A percentile compares a stretch with the other conserved stretches of the same genome.
Evolutionary conservation across 1,140 invertebrate species (phyloP).

Genomic region (Drosophila lacteicornis): DNA sequence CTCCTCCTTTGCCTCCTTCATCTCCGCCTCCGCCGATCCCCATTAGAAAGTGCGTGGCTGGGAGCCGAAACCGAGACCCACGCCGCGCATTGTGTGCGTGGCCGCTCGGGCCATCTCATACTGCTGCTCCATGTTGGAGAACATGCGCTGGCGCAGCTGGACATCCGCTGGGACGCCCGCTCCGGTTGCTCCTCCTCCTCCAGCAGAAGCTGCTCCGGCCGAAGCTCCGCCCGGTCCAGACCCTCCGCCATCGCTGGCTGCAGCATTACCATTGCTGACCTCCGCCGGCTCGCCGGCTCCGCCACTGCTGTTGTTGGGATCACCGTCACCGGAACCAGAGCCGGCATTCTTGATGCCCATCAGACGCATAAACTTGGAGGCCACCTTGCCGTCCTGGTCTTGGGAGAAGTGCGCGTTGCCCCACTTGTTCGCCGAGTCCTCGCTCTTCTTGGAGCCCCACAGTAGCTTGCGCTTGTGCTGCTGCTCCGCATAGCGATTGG

Average conservation of each 20-base stretch:
- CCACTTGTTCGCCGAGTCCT: slow-evolving; percentile 89
- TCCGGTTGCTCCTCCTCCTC: slow-evolving; percentile 24
- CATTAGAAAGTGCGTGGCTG: slow-evolving; percentile 74
- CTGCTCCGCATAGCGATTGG: slow-evolving; percentile 93
- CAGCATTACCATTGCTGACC: slow-evolving; percentile 39
- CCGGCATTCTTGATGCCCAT: slow-evolving; percentile 93
- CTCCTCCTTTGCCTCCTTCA: slow-evolving; percentile 2
- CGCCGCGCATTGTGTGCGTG: slow-evolving; percentile 96
- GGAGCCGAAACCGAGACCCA: slow-evolving; percentile 92
- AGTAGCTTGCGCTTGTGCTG: slow-evolving; percentile 94
- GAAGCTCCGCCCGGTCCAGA: slow-evolving; percentile 30
- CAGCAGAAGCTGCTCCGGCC: neutral
- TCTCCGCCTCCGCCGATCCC: neutral
- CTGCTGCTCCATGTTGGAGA: slow-evolving; percentile 95
- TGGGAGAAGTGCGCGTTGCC: slow-evolving; percentile 93
- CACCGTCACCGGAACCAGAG: slow-evolving; percentile 4
- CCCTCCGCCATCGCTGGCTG: neutral
- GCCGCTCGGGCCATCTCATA: slow-evolving; percentile 97
- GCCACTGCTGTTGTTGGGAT: slow-evolving; percentile 13
- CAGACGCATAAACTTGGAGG: slow-evolving; percentile 97
- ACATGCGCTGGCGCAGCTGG: slow-evolving; percentile 96
- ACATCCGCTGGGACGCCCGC: slow-evolving; percentile 86
- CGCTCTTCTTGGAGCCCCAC: slow-evolving; percentile 91
- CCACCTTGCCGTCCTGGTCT: slow-evolving; percentile 94
- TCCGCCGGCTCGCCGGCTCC: slow-evolving; percentile 8